A percentile compares a stretch with the other conserved stretches of the same genome.
These are phyloP conservation scores for Hirtodrosophila histrioides DNA, from an alignment of 2,888 invertebrate species.

Conservation along the genomic window DNA sequence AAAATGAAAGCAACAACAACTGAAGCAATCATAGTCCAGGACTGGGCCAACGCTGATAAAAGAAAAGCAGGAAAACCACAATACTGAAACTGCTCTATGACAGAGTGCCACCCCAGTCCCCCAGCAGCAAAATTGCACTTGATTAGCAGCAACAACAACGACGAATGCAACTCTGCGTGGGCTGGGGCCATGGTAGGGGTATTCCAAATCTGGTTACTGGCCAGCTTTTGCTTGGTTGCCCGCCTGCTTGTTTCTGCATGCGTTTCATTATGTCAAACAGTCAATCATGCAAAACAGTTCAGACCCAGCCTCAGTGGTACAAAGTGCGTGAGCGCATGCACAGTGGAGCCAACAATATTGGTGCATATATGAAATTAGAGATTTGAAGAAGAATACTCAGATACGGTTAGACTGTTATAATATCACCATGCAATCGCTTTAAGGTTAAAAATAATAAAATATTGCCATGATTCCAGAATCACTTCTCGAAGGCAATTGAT, in stretches of 20 bases:
- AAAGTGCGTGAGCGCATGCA: conserved; percentile 44
- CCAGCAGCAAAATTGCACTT: conserved; percentile 63
- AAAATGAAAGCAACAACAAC: neutral
- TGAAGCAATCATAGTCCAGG: conserved; percentile 42
- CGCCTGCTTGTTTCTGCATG: conserved; percentile 63
- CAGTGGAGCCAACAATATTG: conserved; percentile 35
- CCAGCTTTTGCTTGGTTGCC: conserved; percentile 29
- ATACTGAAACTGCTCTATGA: conserved; percentile 57
- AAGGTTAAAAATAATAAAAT: too few species aligned
- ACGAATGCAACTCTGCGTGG: conserved; percentile 42
- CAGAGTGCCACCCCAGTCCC: conserved; percentile 20
- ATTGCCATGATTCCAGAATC: too few species aligned
- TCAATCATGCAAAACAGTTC: conserved; percentile 76
- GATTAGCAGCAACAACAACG: conserved; percentile 62
- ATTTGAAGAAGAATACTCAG: too few species aligned
- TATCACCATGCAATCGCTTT: too few species aligned
- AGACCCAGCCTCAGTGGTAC: conserved; percentile 49
- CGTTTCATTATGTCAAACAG: conserved; percentile 78
- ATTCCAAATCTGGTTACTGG: conserved; percentile 58
- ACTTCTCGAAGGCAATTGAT: too few species aligned
- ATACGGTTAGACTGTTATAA: too few species aligned
- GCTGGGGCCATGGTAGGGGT: neutral
- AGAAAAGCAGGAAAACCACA: conserved; percentile 71
- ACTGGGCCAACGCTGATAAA: conserved; percentile 67
- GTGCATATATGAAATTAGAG: too few species aligned